Evolutionary conservation across 2,113 vertebrate species (phyloP).

Genomic region (Cololabis saira): DNA sequence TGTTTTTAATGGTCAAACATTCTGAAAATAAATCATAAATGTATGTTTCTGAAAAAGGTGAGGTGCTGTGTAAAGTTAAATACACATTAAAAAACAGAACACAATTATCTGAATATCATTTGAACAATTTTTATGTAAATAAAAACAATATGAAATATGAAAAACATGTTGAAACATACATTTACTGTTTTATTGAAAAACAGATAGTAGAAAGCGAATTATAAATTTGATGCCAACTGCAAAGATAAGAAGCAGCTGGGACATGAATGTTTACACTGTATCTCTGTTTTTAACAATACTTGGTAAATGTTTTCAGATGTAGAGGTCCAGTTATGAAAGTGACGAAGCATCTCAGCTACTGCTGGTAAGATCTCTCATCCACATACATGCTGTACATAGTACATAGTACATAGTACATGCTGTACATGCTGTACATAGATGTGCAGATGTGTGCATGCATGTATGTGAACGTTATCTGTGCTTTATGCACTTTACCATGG

Average conservation of each 20-base stretch:
- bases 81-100: not conserved
- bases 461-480: not conserved
- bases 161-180: no score
- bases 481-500: no score
- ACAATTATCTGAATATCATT: not conserved
- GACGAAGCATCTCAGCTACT: no score
- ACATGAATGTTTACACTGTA: no score
- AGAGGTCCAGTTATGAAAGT: not conserved
- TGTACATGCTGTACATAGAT: not conserved
- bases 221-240: not conserved
- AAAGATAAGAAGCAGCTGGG: no score
- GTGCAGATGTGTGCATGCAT: not conserved
- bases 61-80: not conserved
- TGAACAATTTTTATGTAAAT: not conserved
- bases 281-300: no score
- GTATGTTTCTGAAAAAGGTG: not conserved
- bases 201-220: not conserved
- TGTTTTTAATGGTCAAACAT: slow-evolving; percentile 33
- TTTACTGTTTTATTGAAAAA: no score
- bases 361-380: no score
- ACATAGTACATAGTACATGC: no score
- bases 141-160: no score
- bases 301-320: not conserved
- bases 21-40: slow-evolving; percentile 34
- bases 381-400: no score